phyloP scores from a whole-genome alignment of 2,888 invertebrate species.

The Ptycholaimellus sp. region DNA sequence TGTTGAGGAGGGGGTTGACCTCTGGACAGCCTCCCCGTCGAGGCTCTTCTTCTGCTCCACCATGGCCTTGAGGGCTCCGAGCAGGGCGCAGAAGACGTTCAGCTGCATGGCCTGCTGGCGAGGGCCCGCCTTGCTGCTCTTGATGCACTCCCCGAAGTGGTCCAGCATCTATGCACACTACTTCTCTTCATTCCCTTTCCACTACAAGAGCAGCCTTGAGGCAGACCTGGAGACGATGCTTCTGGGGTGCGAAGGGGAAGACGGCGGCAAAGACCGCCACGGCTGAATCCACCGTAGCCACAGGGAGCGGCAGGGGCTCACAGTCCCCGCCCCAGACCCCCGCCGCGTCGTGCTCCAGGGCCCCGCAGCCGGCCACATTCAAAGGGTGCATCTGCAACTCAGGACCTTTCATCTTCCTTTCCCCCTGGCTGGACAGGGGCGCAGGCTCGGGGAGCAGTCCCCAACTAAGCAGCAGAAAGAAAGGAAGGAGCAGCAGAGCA shows the following conservation, averaged over 20 bases:
- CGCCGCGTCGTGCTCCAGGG: conserved; percentile 83
- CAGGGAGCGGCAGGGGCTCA: conserved; percentile 53
- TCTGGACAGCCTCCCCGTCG: conserved; percentile 14
- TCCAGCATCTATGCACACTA: no score
- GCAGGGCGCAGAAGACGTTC: conserved; percentile 75
- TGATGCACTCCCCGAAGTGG: conserved; percentile 76
- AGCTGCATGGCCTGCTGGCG: conserved; percentile 38
- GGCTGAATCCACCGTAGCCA: conserved; percentile 82
- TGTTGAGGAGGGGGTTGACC: no score
- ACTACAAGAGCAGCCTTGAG: no score
- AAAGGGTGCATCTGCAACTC: conserved; percentile 63
- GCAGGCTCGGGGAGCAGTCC: no score
- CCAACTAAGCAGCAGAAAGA: no score
- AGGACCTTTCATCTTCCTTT: no score
- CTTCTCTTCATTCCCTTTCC: no score
- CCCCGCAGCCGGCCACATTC: conserved; percentile 80
- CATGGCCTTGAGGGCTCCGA: conserved; percentile 50
- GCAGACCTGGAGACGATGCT: conserved; percentile 83
- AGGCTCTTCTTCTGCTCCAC: conserved; percentile 11
- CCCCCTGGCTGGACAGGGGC: no score
- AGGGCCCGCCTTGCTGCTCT: conserved; percentile 2
- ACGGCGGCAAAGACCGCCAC: conserved; percentile 73
- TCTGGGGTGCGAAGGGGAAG: conserved; percentile 75
- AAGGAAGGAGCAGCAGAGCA: no score
- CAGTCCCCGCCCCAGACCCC: conserved; percentile 29